Conservation (phyloP, 2,888 invertebrate genomes). For the Rotaria macrura region DNA sequence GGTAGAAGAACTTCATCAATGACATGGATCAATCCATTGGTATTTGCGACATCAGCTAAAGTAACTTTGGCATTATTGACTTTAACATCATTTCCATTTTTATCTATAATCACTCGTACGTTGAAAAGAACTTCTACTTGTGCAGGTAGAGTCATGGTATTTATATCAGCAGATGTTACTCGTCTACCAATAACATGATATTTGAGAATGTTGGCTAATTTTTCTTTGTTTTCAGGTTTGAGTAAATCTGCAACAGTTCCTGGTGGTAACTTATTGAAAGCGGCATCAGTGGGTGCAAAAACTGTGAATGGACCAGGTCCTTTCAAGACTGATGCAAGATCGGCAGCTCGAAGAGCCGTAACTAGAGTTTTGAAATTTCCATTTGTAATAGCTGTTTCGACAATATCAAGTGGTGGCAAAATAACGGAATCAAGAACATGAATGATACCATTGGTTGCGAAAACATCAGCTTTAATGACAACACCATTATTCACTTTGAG, state of each 20-base stretch:
- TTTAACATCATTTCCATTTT: background rate
- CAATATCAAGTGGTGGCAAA: background rate
- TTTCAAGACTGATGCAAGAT: background rate
- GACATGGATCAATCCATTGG: too few species aligned
- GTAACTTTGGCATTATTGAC: background rate
- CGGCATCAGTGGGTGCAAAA: background rate
- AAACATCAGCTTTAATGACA: too few species aligned
- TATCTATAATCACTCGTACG: background rate
- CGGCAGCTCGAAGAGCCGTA: background rate
- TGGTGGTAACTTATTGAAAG: background rate
- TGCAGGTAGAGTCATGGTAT: background rate
- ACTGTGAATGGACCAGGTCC: background rate
- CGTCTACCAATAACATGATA: background rate
- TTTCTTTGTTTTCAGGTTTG: background rate
- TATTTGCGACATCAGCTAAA: too few species aligned
- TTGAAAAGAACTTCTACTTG: background rate
- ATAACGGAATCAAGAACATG: too few species aligned
- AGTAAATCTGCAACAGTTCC: background rate
- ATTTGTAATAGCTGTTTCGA: background rate
- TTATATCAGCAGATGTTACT: background rate
- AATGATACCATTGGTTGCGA: too few species aligned
- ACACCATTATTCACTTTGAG: too few species aligned
- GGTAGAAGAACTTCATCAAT: too few species aligned
- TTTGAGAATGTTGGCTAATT: background rate
- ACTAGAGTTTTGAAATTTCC: background rate